Evolutionary conservation across 2,113 vertebrate genomes (phyloP).

Genomic region (Globicephala melas): DNA sequence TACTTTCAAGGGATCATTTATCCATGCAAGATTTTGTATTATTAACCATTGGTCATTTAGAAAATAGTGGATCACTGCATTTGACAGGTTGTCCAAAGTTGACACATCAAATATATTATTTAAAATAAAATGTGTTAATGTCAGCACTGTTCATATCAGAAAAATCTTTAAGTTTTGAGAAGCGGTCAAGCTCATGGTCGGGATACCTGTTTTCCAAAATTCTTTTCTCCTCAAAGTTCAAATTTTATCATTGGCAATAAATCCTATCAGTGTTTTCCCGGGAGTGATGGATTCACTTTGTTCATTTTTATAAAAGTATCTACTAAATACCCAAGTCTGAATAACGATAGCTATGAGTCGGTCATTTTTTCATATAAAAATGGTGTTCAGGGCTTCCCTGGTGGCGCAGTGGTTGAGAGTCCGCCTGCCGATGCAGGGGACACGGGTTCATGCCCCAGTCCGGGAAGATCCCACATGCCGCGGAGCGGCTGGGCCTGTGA

Average conservation of each 20-base stretch:
- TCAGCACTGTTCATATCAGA: background rate
- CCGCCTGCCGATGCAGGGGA: too few relatives aligned
- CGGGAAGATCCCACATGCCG: too few relatives aligned
- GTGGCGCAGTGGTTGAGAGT: too few relatives aligned
- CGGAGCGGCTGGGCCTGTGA: too few relatives aligned
- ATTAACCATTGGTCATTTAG: background rate
- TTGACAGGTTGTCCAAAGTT: background rate
- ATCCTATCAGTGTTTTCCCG: background rate
- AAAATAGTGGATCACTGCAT: background rate
- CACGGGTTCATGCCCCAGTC: too few relatives aligned
- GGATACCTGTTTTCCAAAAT: background rate
- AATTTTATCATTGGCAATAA: background rate
- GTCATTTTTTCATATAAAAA: background rate
- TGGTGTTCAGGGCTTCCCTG: background rate
- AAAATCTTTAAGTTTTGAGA: background rate
- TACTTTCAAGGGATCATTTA: background rate
- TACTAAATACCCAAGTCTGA: background rate
- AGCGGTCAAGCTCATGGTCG: background rate
- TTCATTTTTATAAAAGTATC: background rate
- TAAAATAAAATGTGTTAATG: background rate
- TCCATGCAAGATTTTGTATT: background rate
- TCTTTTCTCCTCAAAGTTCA: background rate
- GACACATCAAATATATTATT: background rate
- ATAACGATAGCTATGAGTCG: background rate
- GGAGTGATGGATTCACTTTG: background rate